phyloP scores from a whole-genome alignment of 1,140 invertebrate genomes.

The Pemphigus obesinymphae region DNA sequence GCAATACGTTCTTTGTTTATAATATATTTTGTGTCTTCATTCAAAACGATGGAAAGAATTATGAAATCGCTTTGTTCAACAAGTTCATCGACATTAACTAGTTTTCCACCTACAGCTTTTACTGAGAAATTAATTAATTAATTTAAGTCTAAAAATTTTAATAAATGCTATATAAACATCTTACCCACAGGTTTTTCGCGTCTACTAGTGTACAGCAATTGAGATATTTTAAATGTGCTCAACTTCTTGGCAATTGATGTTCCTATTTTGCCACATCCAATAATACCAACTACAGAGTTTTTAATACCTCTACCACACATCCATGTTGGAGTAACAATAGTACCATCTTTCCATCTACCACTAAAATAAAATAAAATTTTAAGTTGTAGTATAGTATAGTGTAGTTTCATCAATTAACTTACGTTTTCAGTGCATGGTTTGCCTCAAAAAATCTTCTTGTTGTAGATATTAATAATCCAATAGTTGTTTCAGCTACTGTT shows the following conservation, averaged over 20 bases:
- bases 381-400: not conserved
- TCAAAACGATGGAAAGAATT: slow-evolving; percentile 67
- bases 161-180: not conserved
- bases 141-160: not conserved
- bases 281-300: slow-evolving; percentile 77
- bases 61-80: slow-evolving; percentile 74
- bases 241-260: slow-evolving; percentile 67
- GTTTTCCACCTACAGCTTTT: slow-evolving; percentile 17
- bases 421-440: slow-evolving; percentile 56
- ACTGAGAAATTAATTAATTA: slow-evolving; percentile 16
- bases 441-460: slow-evolving; percentile 79
- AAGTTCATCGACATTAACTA: slow-evolving; percentile 51
- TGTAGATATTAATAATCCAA: slow-evolving; percentile 72
- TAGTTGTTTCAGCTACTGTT: slow-evolving; percentile 82
- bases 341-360: slow-evolving; percentile 80
- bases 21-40: slow-evolving; percentile 67
- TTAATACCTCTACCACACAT: slow-evolving; percentile 80
- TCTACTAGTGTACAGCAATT: slow-evolving; percentile 69
- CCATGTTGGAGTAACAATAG: slow-evolving; percentile 79
- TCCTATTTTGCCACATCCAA: slow-evolving; percentile 82
- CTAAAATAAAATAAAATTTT: slow-evolving; percentile 53
- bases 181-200: slow-evolving; percentile 56
- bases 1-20: slow-evolving; percentile 69
- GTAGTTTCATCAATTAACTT: not conserved
- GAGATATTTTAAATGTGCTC: slow-evolving; percentile 64